Evolutionary conservation across 2,797 vertebrate species (phyloP).

Genomic region (Oceanodroma leucorhoa): DNA sequence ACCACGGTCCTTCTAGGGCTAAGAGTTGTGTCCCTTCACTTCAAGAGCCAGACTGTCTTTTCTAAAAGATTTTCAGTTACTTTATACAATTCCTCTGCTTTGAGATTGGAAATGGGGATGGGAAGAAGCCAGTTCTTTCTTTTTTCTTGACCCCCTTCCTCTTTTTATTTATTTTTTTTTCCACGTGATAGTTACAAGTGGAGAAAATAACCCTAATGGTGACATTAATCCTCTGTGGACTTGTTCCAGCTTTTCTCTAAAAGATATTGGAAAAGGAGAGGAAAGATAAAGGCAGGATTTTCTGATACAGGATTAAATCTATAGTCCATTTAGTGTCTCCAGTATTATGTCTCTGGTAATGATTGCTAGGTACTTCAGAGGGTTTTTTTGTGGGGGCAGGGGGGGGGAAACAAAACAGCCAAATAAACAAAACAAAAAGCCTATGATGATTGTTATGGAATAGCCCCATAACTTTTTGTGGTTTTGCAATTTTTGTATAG

Average conservation of each 20-base stretch:
- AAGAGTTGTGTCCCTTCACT: background rate
- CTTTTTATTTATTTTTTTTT: background rate
- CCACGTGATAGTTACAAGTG: background rate
- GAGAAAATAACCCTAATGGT: background rate
- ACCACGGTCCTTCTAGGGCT: background rate
- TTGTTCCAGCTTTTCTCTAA: background rate
- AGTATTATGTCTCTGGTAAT: background rate
- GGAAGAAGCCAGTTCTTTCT: background rate
- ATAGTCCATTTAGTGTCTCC: background rate
- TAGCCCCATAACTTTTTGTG: background rate
- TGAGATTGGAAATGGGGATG: background rate
- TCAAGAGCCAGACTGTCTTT: background rate
- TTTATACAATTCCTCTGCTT: background rate
- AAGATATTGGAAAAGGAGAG: background rate
- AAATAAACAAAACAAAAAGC: background rate
- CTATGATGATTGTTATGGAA: background rate
- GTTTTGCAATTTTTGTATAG: background rate
- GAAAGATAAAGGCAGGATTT: background rate
- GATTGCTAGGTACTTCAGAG: background rate
- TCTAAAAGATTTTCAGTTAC: background rate
- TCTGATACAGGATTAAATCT: background rate
- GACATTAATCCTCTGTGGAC: background rate
- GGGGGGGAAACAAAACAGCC: no score
- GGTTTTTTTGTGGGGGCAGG: no score
- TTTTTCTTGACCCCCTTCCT: background rate